These are phyloP conservation scores for Drosophila varians DNA, from an alignment of 1,140 invertebrate species.

Conservation along the genomic window DNA sequence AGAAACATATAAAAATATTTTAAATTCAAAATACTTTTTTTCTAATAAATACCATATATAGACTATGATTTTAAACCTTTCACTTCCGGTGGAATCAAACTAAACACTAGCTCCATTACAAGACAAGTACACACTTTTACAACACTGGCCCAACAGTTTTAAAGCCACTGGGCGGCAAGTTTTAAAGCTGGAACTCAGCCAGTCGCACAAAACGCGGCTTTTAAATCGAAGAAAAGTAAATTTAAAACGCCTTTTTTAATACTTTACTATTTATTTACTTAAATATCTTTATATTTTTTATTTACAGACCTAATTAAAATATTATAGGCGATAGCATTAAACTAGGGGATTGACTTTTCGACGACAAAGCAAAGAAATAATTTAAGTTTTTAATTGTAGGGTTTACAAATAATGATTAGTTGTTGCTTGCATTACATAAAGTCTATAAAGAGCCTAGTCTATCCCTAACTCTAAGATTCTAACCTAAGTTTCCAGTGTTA, in stretches of 20 bases:
- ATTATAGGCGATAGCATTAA: constrained; percentile 34
- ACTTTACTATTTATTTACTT: constrained; percentile 32
- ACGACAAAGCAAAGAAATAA: constrained; percentile 58
- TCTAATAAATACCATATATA: no score
- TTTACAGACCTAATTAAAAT: constrained; percentile 20
- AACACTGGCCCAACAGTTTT: constrained; percentile 40
- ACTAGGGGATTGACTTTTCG: constrained; percentile 45
- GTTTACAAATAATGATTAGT: constrained; percentile 74
- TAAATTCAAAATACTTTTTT: no score
- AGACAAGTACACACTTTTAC: not conserved
- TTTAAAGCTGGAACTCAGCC: not conserved
- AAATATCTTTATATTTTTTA: constrained; percentile 45
- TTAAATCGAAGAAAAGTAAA: no score
- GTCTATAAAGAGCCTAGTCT: constrained; percentile 34
- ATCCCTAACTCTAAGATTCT: constrained; percentile 45
- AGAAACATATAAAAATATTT: no score
- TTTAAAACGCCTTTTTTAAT: not conserved
- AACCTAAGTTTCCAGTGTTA: constrained; percentile 27
- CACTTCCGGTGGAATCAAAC: not conserved
- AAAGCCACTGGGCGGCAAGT: constrained; percentile 4
- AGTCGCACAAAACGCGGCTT: no score
- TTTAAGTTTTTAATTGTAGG: constrained; percentile 43
- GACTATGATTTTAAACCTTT: not conserved
- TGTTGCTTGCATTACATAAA: constrained; percentile 46
- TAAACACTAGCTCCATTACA: not conserved